Base-by-base conservation (phyloP, 2,888 invertebrate genomes). In the Abscondita cerata region DNA sequence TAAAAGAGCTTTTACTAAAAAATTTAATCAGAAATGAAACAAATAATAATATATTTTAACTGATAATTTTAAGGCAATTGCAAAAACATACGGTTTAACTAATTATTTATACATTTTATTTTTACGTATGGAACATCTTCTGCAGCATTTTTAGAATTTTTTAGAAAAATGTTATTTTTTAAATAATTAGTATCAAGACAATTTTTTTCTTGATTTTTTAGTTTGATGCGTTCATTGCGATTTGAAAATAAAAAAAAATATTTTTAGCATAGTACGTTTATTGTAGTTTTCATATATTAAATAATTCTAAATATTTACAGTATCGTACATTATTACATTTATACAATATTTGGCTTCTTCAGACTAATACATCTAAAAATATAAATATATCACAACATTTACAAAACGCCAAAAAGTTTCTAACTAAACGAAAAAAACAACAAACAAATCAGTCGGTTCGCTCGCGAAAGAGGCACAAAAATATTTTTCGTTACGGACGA, bases 281-380 rank as follows among this genome's bases (percentile, higher is more conserved):
- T 51, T 48, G 31, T 34, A 53, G 55, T 34, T 62, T 60, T 53
- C 41, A 62, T 66, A 64, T 59, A 66, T 64, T 61, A 61, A 31
- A 52, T 63, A 63, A 44, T 62, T 61, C 59, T 59, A 60, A 62
- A 57, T 57, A 64, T 61, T 58, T 65, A 64, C 65, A 66, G 47
- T 52, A 59, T 64, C 52, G 36, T 66, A 68, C 64, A 66, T 33
- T 36, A 44, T 61, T 36, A 46, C 34, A 41, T 59, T 57, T 65
- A 34, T 53, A 59, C 59, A 68, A 62, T 64, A 66, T 68, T 64
- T 63, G 61, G 59, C 67, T 65, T 63, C 62, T 59, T 58, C 50
- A 55, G 50, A 59, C 59, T 56, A 41, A 40, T 34, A 41, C 15
- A 44, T 44, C 20, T 41, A 50, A 51, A 15, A 18, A 41, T 44